Base-by-base conservation (phyloP, 2,797 vertebrate genomes). In the Ispidina lecontei region DNA sequence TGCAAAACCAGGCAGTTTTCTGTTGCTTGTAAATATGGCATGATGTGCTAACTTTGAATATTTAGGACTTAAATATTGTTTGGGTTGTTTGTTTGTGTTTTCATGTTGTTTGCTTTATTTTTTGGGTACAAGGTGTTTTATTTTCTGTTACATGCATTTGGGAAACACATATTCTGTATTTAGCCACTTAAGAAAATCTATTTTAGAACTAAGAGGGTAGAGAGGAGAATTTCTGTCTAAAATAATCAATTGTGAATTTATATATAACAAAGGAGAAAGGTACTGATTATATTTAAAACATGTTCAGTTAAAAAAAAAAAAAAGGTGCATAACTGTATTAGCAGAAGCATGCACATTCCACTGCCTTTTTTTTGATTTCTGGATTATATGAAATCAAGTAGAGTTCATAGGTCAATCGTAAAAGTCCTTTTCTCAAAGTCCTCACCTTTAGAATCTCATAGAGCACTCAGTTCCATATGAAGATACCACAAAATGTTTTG, bases 141-240 rank as follows among this genome's bases (percentile, higher is more conserved):
- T 63, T 44, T 64, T 23, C 10, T 64, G 20, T 63, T 23, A 9
- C 3, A 2, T 31, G 2, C 54, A 43, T 54, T 90, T 74, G 29
- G 15, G 25, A 81, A 86, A 68, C 16, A 58, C 4, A 2, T 86
- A 55, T 52, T 84, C 39, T 5, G 29, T 18, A 35, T 52, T 55
- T 41, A 44, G 7, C 14, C 6, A 41, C 51, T 55, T 72, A 62
- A 52, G 35, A 68, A 72, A 74, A 63, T 4, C 2, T 43, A 8
- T 8, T 69, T 64, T 31, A 69, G 33, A 74, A 65, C 6, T 9
- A 1, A 3, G 2, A 16, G 12, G 1, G 1, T 26, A 7, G 7
- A 68, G 10, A 6, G 13, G 5, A 58, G 7, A 46, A 25, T 62
- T 75, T 65, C 11, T 39, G 29, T 55, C 75, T 47, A 47, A 75